A percentile compares a stretch with the other conserved stretches of the same genome.
These are phyloP conservation scores for Lordiphosa collinella DNA, from an alignment of 1,140 invertebrate genomes.

Conservation along the genomic window DNA sequence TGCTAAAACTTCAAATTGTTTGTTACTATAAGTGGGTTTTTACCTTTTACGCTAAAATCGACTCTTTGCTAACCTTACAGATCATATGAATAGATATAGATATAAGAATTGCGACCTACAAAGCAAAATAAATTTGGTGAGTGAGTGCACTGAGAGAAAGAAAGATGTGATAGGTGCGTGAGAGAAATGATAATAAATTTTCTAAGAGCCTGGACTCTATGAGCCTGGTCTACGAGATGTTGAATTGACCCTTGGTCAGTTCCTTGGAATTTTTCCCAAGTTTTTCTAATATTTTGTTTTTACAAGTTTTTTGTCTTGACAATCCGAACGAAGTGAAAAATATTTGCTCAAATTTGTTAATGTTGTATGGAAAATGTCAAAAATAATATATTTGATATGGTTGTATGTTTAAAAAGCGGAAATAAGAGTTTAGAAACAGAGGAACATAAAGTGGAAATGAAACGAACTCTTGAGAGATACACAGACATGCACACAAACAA, in stretches of 20 bases:
- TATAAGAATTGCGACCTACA: slow-evolving; percentile 20
- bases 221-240: slow-evolving; percentile 18
- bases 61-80: slow-evolving; percentile 61
- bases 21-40: slow-evolving; percentile 1
- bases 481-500: slow-evolving; percentile 59
- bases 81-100: slow-evolving; percentile 32
- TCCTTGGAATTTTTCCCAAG: neutral
- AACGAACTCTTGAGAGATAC: slow-evolving; percentile 19
- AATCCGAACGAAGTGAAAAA: slow-evolving; percentile 79
- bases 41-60: slow-evolving; percentile 68
- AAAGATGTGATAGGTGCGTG: slow-evolving; percentile 46
- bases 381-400: slow-evolving; percentile 14
- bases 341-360: slow-evolving; percentile 62
- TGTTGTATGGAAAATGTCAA: neutral
- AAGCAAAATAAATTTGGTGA: slow-evolving; percentile 33
- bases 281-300: slow-evolving; percentile 6
- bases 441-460: neutral
- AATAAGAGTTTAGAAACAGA: neutral
- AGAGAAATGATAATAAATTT: slow-evolving; percentile 31
- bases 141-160: slow-evolving; percentile 37
- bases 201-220: slow-evolving; percentile 52
- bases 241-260: slow-evolving; percentile 4
- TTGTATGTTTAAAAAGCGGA: slow-evolving; percentile 35
- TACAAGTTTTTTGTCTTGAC: slow-evolving; percentile 24
- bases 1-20: slow-evolving; percentile 53